These are phyloP conservation scores for Peromyscus eremicus DNA, from an alignment of 2,797 vertebrate genomes.

Conservation along the genomic window DNA sequence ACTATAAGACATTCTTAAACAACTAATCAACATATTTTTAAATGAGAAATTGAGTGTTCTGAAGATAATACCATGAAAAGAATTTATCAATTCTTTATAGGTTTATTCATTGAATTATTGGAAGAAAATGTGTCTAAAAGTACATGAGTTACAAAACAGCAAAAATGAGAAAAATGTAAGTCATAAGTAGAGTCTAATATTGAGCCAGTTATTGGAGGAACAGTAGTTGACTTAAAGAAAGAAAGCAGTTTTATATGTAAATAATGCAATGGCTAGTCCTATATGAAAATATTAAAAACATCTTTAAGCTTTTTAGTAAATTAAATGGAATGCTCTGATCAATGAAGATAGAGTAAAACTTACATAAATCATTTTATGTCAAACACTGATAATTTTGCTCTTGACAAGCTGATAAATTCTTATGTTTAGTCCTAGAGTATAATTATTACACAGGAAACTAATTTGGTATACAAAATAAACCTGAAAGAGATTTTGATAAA, in stretches of 20 bases:
- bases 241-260: background rate
- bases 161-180: background rate
- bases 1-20: background rate
- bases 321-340: background rate
- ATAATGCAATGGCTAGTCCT: background rate
- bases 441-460: background rate
- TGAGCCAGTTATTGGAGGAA: background rate
- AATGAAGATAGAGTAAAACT: background rate
- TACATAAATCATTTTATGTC: background rate
- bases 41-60: background rate
- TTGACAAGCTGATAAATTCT: background rate
- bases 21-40: background rate
- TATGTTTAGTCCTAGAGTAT: background rate
- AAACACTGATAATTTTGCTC: background rate
- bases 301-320: background rate
- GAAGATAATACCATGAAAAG: background rate
- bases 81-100: background rate
- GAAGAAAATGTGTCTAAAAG: background rate
- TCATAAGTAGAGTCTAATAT: background rate
- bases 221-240: background rate
- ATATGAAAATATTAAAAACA: background rate
- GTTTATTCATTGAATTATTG: background rate
- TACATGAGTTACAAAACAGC: background rate
- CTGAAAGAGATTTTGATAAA: background rate
- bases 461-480: background rate